Conservation (phyloP, 1,140 invertebrate species). For the Bombus huntii region DNA sequence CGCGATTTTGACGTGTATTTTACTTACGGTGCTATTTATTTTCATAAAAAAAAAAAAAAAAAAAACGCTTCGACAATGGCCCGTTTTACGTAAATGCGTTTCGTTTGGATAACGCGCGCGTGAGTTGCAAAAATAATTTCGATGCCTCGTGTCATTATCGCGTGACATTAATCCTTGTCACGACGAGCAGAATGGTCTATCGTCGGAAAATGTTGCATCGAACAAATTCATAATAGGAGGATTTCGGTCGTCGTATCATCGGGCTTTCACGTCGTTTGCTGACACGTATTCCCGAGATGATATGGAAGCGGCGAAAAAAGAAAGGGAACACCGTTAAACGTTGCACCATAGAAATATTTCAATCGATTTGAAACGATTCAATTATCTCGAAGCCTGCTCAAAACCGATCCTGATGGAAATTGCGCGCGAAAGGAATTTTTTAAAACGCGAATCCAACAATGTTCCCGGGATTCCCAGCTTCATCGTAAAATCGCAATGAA, state of each 20-base stretch:
- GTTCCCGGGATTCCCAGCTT: not conserved
- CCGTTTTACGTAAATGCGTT: not conserved
- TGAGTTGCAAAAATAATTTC: slow-evolving; percentile 24
- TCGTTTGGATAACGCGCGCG: not conserved
- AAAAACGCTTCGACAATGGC: not conserved
- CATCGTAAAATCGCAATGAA: not conserved
- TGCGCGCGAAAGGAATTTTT: not conserved
- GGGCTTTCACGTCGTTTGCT: not conserved
- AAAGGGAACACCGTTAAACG: not conserved
- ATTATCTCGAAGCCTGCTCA: not conserved
- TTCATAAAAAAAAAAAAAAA: not conserved
- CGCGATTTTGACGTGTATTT: not conserved
- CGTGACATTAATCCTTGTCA: slow-evolving; percentile 20
- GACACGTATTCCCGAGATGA: not conserved
- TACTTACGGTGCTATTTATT: not conserved
- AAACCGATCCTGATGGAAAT: not conserved
- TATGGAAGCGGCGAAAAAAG: not conserved
- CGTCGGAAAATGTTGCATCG: slow-evolving; percentile 4
- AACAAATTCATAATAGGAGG: not conserved
- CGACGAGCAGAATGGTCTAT: not conserved
- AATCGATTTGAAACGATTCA: not conserved
- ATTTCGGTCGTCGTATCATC: not conserved
- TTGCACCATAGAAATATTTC: not conserved
- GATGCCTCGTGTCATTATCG: not conserved
- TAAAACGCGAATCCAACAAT: not conserved